phyloP scores from a whole-genome alignment of 2,113 vertebrate genomes.

The Philantomba maxwellii region DNA sequence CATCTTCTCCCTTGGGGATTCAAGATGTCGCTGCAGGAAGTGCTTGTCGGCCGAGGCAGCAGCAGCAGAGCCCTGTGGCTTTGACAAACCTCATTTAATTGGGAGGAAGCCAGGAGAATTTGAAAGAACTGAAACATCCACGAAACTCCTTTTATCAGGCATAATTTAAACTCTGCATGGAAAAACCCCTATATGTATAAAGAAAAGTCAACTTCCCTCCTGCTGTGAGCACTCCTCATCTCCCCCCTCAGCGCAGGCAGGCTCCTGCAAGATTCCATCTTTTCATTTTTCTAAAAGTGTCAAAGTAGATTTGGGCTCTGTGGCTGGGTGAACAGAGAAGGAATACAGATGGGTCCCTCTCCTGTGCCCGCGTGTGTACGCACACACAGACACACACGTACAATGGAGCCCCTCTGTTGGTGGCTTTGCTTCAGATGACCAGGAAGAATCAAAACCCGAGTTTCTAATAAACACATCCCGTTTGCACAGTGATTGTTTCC shows the following conservation, averaged over 20 bases:
- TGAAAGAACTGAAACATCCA: conserved; percentile 90
- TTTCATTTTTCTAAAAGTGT: conserved; percentile 88
- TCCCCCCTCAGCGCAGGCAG: conserved; percentile 74
- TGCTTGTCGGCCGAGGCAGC: conserved; percentile 85
- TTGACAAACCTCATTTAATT: conserved; percentile 93
- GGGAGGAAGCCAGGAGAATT: conserved; percentile 89
- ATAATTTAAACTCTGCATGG: conserved; percentile 91
- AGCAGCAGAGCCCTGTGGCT: conserved; percentile 89
- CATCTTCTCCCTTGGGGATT: conserved; percentile 87
- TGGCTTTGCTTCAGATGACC: conserved; percentile 1
- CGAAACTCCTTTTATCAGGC: conserved; percentile 89
- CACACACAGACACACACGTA: not conserved
- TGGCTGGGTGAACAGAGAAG: conserved; percentile 81
- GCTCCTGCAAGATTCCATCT: conserved; percentile 83
- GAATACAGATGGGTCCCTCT: conserved; percentile 74
- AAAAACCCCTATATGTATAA: conserved; percentile 89
- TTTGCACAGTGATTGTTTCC: not conserved
- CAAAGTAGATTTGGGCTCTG: conserved; percentile 85
- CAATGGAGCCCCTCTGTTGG: not conserved
- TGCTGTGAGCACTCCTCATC: conserved; percentile 78
- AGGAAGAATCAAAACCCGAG: not conserved
- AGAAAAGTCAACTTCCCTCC: conserved; percentile 89
- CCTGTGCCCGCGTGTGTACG: accelerated
- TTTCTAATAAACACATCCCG: not conserved
- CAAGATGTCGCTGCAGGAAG: conserved; percentile 87